phyloP scores from a whole-genome alignment of 2,888 invertebrate species.

The Rhamnusium bicolor region DNA sequence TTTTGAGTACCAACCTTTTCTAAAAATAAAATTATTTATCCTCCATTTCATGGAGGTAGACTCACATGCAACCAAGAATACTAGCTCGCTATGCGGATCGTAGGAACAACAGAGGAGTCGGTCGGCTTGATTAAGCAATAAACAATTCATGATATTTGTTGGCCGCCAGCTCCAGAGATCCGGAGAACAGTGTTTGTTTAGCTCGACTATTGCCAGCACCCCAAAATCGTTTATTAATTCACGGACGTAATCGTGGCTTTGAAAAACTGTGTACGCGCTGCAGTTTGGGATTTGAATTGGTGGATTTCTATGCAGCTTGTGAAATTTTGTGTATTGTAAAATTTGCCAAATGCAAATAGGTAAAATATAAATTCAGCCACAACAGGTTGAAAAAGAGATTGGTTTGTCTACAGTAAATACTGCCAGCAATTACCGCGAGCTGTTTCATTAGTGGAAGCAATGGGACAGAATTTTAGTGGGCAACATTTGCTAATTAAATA shows the following conservation, averaged over 20 bases:
- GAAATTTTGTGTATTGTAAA: not conserved
- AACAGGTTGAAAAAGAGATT: not conserved
- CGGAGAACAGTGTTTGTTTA: slow-evolving; percentile 51
- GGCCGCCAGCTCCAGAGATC: slow-evolving; percentile 54
- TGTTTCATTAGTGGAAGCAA: not conserved
- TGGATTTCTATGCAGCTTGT: slow-evolving; percentile 5
- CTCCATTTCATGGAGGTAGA: not conserved
- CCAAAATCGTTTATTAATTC: slow-evolving; percentile 53
- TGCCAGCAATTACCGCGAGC: not conserved
- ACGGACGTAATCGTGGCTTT: slow-evolving; percentile 48
- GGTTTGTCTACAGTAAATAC: not conserved
- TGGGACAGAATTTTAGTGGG: not conserved
- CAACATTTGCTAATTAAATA: not conserved
- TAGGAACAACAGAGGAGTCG: slow-evolving; percentile 31
- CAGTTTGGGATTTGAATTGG: slow-evolving; percentile 43
- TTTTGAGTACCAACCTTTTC: no score
- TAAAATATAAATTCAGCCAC: not conserved
- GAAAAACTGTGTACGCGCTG: slow-evolving; percentile 43
- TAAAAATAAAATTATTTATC: no score
- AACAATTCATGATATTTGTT: slow-evolving; percentile 71
- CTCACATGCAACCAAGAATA: slow-evolving; percentile 45
- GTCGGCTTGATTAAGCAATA: slow-evolving; percentile 69
- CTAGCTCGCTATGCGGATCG: slow-evolving; percentile 40
- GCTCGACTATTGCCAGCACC: slow-evolving; percentile 52
- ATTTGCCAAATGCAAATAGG: slow-evolving; percentile 20